Base-by-base conservation (phyloP, 2,888 invertebrate genomes). In the Barypeithes pellucidus region DNA sequence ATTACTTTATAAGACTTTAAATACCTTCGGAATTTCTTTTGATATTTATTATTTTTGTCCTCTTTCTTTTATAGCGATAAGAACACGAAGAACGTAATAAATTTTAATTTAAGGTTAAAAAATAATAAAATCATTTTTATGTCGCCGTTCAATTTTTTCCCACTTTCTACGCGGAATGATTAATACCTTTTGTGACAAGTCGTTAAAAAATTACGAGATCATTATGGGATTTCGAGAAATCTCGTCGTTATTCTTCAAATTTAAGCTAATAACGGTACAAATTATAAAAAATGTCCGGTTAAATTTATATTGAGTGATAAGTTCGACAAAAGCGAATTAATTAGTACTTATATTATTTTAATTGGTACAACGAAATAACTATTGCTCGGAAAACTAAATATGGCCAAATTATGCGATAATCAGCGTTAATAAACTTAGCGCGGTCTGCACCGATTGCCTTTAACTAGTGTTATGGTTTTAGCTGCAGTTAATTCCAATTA, bases 181-280 rank as follows among this genome's bases (percentile, higher is more conserved):
- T 62, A 62, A 45, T 62, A 14, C 16, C 24, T 45, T 24, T 45
- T 45, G 43, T 45, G 61, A 62, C 43, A 57, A 52, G 20, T 57
- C 59, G 67, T 67, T 67, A 59, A 67, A 67, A 67, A 67, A 67
- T 67, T 59, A 67, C 14, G 43, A 59, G 60, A 59, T 47, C 60
- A 67, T 67, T 57, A 67, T 67, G 47, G 45, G 60, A 60, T 60
- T 57, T 47, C 41, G 60, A 59, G 67, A 67, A 67, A 67, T 60
- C 60, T 41, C 54, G 47, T 47, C 54, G 20, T 67, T 59, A 67
- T 67, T 59, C 47, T 29, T 59, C 36, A 60, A 60, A 60, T 47
- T 67, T 67, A 59, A 67, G 67, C 60, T 67, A 67, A 67, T 67
- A 47, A 60, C 41, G 20, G 54, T 18, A 43, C 45, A 59, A 67